Percentiles rank a stretch among this genome's conserved stretches.
phyloP scores from a whole-genome alignment of 2,888 invertebrate genomes.

The Drosophila paramelanica region DNA sequence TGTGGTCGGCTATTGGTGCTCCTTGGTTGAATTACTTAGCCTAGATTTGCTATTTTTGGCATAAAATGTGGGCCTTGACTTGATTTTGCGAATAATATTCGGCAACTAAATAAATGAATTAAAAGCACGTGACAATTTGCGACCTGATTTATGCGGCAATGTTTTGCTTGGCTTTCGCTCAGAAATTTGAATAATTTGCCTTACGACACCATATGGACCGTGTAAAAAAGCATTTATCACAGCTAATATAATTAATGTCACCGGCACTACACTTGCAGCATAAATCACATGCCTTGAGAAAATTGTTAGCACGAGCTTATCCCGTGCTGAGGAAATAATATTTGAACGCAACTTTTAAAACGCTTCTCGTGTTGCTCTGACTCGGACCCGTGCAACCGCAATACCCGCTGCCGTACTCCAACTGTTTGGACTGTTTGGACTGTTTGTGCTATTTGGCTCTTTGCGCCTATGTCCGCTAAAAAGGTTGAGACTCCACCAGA shows the following conservation, averaged over 20 bases:
- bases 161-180: slow-evolving; percentile 25
- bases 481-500: slow-evolving; percentile 44
- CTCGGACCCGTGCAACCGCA: slow-evolving; percentile 59
- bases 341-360: slow-evolving; percentile 29
- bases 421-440: slow-evolving; percentile 44
- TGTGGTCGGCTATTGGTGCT: slow-evolving; percentile 30
- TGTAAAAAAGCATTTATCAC: slow-evolving; percentile 74
- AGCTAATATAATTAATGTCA: slow-evolving; percentile 71
- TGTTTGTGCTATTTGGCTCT: slow-evolving; percentile 28
- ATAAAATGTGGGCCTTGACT: slow-evolving; percentile 62
- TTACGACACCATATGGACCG: slow-evolving; percentile 34
- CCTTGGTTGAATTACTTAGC: slow-evolving; percentile 54
- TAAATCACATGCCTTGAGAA: slow-evolving; percentile 48
- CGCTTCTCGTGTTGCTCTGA: slow-evolving; percentile 28
- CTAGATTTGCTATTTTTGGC: slow-evolving; percentile 61
- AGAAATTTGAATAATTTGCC: slow-evolving; percentile 69
- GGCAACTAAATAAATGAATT: slow-evolving; percentile 65
- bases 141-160: slow-evolving; percentile 66
- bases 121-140: slow-evolving; percentile 72
- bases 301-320: slow-evolving; percentile 33
- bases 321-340: slow-evolving; percentile 43
- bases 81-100: slow-evolving; percentile 24
- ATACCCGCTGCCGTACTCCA: slow-evolving; percentile 54
- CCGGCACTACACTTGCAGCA: slow-evolving; percentile 50
- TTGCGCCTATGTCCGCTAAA: slow-evolving; percentile 59